phyloP scores from a whole-genome alignment of 2,888 invertebrate genomes.

The Acleris emargana region DNA sequence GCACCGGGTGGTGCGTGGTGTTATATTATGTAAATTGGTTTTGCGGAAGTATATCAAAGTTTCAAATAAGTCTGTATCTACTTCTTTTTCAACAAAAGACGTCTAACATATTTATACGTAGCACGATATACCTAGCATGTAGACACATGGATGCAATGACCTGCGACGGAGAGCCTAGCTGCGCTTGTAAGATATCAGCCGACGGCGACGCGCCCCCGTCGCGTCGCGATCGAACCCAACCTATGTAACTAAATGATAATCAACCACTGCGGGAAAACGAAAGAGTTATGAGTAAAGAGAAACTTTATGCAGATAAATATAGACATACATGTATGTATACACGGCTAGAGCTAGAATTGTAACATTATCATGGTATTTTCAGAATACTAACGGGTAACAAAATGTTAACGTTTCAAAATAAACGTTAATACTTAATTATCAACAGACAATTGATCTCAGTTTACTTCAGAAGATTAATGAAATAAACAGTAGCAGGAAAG shows the following conservation, averaged over 20 bases:
- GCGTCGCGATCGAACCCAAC: not conserved
- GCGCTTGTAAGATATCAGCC: slow-evolving; percentile 34
- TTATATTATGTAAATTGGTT: slow-evolving; percentile 19
- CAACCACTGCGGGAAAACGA: not conserved
- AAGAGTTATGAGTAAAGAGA: too few relatives aligned
- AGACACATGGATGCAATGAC: slow-evolving; percentile 25
- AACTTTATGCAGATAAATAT: too few relatives aligned
- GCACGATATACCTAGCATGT: not conserved
- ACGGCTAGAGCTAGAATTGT: too few relatives aligned
- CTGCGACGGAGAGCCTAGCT: slow-evolving; percentile 25
- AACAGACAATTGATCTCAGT: slow-evolving; percentile 11
- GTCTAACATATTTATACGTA: too few relatives aligned
- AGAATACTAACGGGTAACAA: too few relatives aligned
- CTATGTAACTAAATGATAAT: not conserved
- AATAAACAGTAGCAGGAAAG: slow-evolving; percentile 40
- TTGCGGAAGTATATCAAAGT: slow-evolving; percentile 10
- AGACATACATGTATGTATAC: too few relatives aligned
- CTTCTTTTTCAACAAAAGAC: not conserved
- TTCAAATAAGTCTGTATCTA: too few relatives aligned
- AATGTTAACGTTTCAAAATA: not conserved
- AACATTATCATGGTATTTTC: too few relatives aligned
- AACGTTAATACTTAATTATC: not conserved
- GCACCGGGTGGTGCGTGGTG: slow-evolving; percentile 16
- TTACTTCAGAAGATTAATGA: slow-evolving; percentile 25
- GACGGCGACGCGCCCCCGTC: slow-evolving; percentile 13